Conservation (phyloP, 2,113 vertebrate species). For the Rhabdomys dilectus region DNA sequence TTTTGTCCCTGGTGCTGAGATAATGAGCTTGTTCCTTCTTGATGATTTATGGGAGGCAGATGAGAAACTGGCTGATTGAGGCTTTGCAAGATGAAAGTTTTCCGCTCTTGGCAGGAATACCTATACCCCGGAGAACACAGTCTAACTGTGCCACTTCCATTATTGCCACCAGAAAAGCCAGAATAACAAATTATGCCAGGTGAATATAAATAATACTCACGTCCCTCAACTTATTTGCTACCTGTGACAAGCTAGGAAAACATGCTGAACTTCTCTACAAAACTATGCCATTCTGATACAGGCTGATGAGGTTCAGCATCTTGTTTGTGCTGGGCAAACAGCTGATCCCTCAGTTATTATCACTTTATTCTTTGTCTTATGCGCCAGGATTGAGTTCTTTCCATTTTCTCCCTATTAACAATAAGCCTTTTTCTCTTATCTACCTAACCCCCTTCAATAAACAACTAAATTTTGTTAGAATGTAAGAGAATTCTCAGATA, state of each 20-base stretch:
- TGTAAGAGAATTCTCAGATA: slow-evolving; percentile 18
- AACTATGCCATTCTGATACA: slow-evolving; percentile 15
- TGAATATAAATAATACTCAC: slow-evolving; percentile 77
- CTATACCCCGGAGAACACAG: slow-evolving; percentile 56
- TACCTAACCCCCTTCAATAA: not conserved
- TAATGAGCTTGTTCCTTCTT: slow-evolving; percentile 81
- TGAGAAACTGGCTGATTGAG: slow-evolving; percentile 79
- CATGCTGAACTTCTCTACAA: slow-evolving; percentile 22
- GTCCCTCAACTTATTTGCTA: slow-evolving; percentile 61
- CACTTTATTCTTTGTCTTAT: not conserved
- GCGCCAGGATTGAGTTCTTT: not conserved
- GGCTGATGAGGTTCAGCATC: not conserved
- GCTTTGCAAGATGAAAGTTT: slow-evolving; percentile 79
- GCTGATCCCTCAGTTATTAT: slow-evolving; percentile 8
- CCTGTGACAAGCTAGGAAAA: slow-evolving; percentile 8
- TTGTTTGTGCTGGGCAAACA: not conserved
- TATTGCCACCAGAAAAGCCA: slow-evolving; percentile 64
- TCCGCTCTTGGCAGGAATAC: slow-evolving; percentile 73
- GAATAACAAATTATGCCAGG: slow-evolving; percentile 72
- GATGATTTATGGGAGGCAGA: slow-evolving; percentile 82
- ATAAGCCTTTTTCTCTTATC: not conserved
- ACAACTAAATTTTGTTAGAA: slow-evolving; percentile 17
- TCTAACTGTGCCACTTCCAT: slow-evolving; percentile 72
- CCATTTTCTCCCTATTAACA: not conserved
- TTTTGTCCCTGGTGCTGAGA: slow-evolving; percentile 79